Conservation (phyloP, 2,888 invertebrate species). For the Mantis religiosa region DNA sequence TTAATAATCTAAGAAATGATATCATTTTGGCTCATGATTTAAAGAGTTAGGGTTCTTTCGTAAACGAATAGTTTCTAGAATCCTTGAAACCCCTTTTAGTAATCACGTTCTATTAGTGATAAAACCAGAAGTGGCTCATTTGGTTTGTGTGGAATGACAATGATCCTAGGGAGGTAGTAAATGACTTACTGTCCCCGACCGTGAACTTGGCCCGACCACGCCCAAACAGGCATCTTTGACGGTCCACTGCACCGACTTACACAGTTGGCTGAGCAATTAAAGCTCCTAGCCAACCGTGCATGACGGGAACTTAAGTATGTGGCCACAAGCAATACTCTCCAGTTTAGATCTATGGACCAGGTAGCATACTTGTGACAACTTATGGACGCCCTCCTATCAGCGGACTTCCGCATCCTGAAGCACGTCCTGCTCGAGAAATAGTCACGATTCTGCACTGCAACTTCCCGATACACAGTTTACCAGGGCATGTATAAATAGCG, state of each 20-base stretch:
- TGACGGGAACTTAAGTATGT: not conserved
- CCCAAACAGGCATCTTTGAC: not conserved
- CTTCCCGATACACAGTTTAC: not conserved
- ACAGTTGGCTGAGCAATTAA: not conserved
- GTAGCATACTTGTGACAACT: not conserved
- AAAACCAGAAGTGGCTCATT: too few species aligned
- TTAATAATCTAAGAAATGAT: too few species aligned
- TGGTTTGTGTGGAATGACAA: not conserved
- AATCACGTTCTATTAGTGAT: too few species aligned
- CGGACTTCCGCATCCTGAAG: not conserved
- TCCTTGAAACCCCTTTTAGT: too few species aligned
- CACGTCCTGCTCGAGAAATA: not conserved
- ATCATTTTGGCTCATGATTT: too few species aligned
- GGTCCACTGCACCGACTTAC: not conserved
- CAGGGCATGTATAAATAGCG: not conserved
- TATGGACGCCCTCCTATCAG: not conserved
- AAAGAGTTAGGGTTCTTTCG: too few species aligned
- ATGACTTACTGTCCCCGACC: not conserved
- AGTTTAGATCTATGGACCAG: not conserved
- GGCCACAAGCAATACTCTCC: not conserved
- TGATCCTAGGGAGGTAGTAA: not conserved
- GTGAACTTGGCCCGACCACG: not conserved
- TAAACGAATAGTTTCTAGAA: too few species aligned
- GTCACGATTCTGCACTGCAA: not conserved
- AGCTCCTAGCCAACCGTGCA: not conserved